Percentiles rank a stretch among this genome's conserved stretches.
Evolutionary conservation across 2,797 vertebrate genomes (phyloP).

Genomic region (Urosaurus nigricauda): DNA sequence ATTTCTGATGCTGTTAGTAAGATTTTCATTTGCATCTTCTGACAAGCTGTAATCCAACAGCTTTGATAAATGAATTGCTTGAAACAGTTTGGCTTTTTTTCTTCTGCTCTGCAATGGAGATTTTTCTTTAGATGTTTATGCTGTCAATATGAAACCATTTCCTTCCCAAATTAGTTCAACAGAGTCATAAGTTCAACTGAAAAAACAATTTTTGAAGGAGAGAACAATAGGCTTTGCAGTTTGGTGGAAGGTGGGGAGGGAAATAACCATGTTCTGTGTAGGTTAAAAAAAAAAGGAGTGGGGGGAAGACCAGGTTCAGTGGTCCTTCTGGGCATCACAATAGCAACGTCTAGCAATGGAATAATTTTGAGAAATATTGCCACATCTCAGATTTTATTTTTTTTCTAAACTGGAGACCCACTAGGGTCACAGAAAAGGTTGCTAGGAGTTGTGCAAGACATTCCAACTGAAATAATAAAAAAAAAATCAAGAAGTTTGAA

Average conservation of each 20-base stretch:
- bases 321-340: background rate
- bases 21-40: background rate
- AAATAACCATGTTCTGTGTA: background rate
- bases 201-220: background rate
- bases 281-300: background rate
- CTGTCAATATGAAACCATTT: background rate
- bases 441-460: no score
- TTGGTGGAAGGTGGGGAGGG: no score
- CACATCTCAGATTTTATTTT: background rate
- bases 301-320: background rate
- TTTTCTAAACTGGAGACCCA: background rate
- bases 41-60: background rate
- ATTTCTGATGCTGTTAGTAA: background rate
- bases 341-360: background rate
- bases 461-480: no score
- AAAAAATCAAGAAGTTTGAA: no score
- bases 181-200: background rate
- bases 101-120: background rate
- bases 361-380: background rate
- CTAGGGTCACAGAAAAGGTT: background rate
- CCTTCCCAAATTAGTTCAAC: background rate
- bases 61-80: background rate
- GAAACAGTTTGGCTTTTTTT: background rate
- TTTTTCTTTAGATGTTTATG: background rate
- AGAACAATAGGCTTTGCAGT: no score